Conservation (phyloP, 2,888 invertebrate species). For the Hirtodrosophila cameraria region DNA sequence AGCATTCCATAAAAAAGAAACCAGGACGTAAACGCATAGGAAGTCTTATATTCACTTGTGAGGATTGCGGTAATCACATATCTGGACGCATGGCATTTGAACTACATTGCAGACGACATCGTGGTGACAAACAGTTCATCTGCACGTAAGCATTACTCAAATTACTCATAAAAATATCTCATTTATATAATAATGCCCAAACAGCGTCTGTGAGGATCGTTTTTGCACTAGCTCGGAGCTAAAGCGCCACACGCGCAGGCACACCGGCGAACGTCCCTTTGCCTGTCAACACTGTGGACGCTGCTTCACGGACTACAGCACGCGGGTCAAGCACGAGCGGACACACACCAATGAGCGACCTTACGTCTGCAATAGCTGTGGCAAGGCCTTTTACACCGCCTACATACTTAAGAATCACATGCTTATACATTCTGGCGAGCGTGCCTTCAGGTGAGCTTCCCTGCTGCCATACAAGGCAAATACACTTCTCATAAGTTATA, state of each 20-base stretch:
- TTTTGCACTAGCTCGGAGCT: slow-evolving; percentile 71
- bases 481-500: background rate
- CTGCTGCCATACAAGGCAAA: background rate
- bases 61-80: slow-evolving; percentile 68
- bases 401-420: slow-evolving; percentile 70
- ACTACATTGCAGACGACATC: slow-evolving; percentile 69
- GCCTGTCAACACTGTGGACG: slow-evolving; percentile 67
- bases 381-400: slow-evolving; percentile 72
- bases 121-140: slow-evolving; percentile 65
- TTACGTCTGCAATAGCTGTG: slow-evolving; percentile 67
- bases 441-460: slow-evolving; percentile 52
- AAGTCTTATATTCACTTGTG: slow-evolving; percentile 54
- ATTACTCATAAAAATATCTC: background rate
- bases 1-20: slow-evolving; percentile 15
- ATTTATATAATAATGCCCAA: background rate
- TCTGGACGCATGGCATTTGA: slow-evolving; percentile 68
- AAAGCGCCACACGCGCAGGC: slow-evolving; percentile 67
- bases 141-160: slow-evolving; percentile 58
- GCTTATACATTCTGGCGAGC: slow-evolving; percentile 70
- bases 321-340: slow-evolving; percentile 66
- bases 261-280: slow-evolving; percentile 70
- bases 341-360: slow-evolving; percentile 79
- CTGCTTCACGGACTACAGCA: slow-evolving; percentile 69
- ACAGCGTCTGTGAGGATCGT: slow-evolving; percentile 58
- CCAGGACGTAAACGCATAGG: slow-evolving; percentile 36